These are phyloP conservation scores for Drosophila eugracilis DNA, from an alignment of 1,140 invertebrate species.

Conservation along the genomic window DNA sequence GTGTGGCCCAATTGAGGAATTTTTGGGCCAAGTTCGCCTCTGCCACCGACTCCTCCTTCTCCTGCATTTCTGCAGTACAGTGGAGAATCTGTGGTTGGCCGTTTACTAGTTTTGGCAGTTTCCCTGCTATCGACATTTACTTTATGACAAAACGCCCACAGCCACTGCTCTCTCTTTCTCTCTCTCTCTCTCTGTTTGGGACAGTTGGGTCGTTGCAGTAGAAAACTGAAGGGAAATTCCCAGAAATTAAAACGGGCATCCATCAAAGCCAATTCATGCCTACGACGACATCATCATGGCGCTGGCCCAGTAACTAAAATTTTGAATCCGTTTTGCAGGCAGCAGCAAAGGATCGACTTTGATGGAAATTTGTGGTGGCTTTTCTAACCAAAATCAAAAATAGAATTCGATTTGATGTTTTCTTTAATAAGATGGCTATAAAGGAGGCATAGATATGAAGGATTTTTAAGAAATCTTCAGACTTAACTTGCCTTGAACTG, in stretches of 20 bases:
- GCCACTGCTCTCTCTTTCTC: too few species aligned
- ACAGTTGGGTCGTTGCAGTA: slow-evolving; percentile 26
- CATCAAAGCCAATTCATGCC: slow-evolving; percentile 26
- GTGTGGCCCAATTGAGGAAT: slow-evolving; percentile 20
- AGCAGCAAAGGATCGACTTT: not conserved
- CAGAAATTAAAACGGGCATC: slow-evolving; percentile 7
- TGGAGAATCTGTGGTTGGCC: slow-evolving; percentile 6
- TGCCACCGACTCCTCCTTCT: too few species aligned
- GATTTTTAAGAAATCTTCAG: too few species aligned
- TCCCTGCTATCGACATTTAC: slow-evolving; percentile 39
- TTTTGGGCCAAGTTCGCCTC: slow-evolving; percentile 4
- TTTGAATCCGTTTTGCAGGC: not conserved
- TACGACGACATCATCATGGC: not conserved
- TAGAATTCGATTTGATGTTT: not conserved
- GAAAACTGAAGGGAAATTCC: not conserved
- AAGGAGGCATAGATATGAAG: too few species aligned
- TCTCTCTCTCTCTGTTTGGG: slow-evolving; percentile 31
- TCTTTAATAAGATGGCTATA: slow-evolving; percentile 1
- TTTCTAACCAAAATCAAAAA: not conserved
- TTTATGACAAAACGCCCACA: slow-evolving; percentile 22
- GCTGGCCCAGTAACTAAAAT: not conserved
- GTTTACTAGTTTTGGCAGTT: slow-evolving; percentile 20
- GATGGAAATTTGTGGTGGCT: slow-evolving; percentile 6
- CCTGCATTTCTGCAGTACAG: not conserved
- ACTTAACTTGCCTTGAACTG: too few species aligned